phyloP scores from a whole-genome alignment of 2,797 vertebrate genomes.

The Acrocephalus scirpaceus region DNA sequence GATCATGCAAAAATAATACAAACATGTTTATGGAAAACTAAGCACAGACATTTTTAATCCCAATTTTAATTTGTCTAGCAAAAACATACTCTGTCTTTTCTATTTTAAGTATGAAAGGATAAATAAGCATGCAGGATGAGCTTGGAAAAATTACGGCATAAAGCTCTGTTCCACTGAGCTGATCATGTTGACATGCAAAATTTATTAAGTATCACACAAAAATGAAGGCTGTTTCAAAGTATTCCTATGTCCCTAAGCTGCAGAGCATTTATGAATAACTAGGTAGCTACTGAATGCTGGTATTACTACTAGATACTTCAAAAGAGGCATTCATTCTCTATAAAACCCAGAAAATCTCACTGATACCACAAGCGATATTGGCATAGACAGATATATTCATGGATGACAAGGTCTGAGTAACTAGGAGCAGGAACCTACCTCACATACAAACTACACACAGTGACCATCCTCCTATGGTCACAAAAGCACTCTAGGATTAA shows the following conservation, averaged over 20 bases:
- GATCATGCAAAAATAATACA: neutral
- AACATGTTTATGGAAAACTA: neutral
- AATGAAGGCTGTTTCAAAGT: neutral
- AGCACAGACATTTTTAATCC: neutral
- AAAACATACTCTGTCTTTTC: neutral
- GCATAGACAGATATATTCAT: neutral
- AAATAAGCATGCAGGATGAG: rapidly evolving
- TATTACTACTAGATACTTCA: neutral
- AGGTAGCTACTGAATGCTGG: neutral
- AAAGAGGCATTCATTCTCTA: neutral
- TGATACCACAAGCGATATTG: neutral
- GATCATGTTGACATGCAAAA: neutral
- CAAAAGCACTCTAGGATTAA: neutral
- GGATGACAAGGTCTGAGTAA: neutral
- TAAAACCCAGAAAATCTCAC: neutral
- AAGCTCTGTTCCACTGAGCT: neutral
- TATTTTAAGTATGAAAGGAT: neutral
- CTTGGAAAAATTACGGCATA: neutral
- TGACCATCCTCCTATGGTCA: neutral
- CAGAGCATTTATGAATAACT: neutral
- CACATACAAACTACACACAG: neutral
- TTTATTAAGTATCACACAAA: neutral
- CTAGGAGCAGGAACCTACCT: neutral
- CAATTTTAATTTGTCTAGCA: neutral
- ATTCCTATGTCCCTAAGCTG: neutral